These are phyloP conservation scores for Pluvialis apricaria DNA, from an alignment of 2,113 vertebrate species.

Conservation along the genomic window DNA sequence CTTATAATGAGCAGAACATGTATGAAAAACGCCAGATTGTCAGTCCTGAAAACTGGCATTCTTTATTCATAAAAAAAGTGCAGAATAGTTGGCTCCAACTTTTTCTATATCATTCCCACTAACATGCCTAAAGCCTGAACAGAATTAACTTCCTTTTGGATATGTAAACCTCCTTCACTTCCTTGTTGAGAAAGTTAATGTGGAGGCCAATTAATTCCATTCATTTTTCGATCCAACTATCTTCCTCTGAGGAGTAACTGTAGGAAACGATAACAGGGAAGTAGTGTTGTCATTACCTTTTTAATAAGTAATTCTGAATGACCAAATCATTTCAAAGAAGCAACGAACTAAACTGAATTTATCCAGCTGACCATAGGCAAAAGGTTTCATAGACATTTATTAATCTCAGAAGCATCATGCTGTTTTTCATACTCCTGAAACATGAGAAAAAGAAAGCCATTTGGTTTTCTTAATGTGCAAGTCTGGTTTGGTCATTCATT, in stretches of 20 bases:
- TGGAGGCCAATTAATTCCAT: neutral
- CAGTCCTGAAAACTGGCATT: neutral
- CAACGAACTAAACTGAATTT: neutral
- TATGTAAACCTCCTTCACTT: neutral
- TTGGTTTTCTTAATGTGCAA: neutral
- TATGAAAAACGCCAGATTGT: neutral
- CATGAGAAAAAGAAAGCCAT: neutral
- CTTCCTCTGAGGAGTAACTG: neutral
- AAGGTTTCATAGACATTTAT: neutral
- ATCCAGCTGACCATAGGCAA: neutral
- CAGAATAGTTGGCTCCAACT: neutral
- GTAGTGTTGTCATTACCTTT: neutral
- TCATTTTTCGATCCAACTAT: neutral
- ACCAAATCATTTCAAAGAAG: neutral
- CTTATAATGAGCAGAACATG: neutral
- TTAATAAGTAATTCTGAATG: neutral
- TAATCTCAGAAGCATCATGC: neutral
- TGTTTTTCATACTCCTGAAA: neutral
- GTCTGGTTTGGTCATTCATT: constrained; percentile 43
- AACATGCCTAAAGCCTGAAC: neutral
- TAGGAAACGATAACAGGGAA: neutral
- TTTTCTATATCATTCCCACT: neutral
- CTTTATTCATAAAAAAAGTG: neutral
- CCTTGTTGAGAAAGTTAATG: neutral
- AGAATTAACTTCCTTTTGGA: neutral